A percentile compares a stretch with the other conserved stretches of the same genome.
phyloP scores from a whole-genome alignment of 1,140 invertebrate species.

The Polyergus mexicanus region DNA sequence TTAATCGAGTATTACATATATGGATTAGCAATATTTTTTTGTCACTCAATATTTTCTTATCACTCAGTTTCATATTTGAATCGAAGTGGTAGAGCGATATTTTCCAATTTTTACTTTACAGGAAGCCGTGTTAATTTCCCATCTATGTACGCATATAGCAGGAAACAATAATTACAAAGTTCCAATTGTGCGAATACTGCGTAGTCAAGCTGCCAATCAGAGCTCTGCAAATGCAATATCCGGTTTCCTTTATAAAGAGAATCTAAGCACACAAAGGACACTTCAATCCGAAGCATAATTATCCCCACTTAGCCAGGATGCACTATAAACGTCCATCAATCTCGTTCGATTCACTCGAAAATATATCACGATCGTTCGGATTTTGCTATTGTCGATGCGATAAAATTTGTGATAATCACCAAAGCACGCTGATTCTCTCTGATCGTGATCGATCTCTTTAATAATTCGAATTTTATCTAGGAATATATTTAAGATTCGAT shows the following conservation, averaged over 20 bases:
- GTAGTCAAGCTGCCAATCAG: constrained; percentile 64
- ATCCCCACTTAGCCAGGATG: constrained; percentile 58
- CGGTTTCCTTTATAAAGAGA: constrained; percentile 74
- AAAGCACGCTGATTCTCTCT: not conserved
- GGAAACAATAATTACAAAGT: constrained; percentile 69
- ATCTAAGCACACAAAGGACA: constrained; percentile 70
- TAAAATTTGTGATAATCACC: not conserved
- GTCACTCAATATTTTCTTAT: not conserved
- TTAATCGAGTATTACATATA: constrained; percentile 5
- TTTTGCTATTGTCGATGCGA: not conserved
- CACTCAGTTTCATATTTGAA: constrained; percentile 1
- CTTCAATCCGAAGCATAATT: constrained; percentile 70
- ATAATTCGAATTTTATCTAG: not conserved
- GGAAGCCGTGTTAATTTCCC: constrained; percentile 46
- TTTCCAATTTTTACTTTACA: constrained; percentile 12
- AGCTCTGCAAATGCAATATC: constrained; percentile 75
- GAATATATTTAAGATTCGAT: not conserved
- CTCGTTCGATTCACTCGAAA: constrained; percentile 59
- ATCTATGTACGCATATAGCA: constrained; percentile 21
- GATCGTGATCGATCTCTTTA: not conserved
- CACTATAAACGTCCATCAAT: constrained; percentile 65
- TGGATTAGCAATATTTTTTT: constrained; percentile 3
- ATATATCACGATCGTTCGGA: constrained; percentile 22
- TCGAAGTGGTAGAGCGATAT: not conserved
- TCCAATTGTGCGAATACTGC: constrained; percentile 62